These are phyloP conservation scores for Gadopsis bispinosus DNA, from an alignment of 2,797 vertebrate genomes.

Conservation along the genomic window DNA sequence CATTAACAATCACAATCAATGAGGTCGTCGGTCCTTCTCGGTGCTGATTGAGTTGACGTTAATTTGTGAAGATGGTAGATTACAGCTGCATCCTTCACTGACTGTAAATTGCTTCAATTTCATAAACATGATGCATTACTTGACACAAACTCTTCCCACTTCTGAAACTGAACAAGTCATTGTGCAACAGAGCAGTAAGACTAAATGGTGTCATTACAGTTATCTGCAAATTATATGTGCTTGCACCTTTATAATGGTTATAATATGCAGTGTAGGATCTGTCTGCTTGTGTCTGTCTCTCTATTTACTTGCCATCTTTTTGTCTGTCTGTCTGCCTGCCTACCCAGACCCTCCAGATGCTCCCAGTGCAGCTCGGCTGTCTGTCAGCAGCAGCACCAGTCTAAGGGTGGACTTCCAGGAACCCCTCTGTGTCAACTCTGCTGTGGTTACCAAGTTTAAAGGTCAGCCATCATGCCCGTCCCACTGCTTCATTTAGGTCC, in stretches of 20 bases:
- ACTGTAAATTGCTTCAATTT: conserved; percentile 25
- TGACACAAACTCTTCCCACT: conserved; percentile 2
- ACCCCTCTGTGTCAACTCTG: conserved; percentile 90
- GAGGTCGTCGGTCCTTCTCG: conserved; percentile 6
- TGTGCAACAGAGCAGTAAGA: conserved; percentile 9
- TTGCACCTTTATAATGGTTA: not conserved
- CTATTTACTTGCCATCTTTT: conserved; percentile 30
- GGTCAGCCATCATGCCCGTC: conserved; percentile 76
- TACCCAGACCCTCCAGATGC: conserved; percentile 87
- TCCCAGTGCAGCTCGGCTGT: conserved; percentile 85
- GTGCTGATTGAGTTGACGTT: conserved; percentile 10
- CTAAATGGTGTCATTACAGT: conserved; percentile 20
- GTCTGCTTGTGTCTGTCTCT: conserved; percentile 19
- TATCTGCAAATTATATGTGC: conserved; percentile 1
- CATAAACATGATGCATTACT: conserved; percentile 6
- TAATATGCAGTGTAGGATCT: not conserved
- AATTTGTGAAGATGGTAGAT: conserved; percentile 17
- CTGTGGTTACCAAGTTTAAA: conserved; percentile 93
- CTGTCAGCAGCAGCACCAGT: conserved; percentile 88
- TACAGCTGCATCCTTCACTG: conserved; percentile 14
- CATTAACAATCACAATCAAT: conserved; percentile 10
- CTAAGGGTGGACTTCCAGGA: conserved; percentile 91
- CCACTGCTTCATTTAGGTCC: conserved; percentile 18
- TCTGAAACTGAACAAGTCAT: conserved; percentile 5
- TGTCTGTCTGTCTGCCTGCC: conserved; percentile 18